Percentiles rank a stretch among this genome's conserved stretches.
Conservation (phyloP, 2,113 vertebrate genomes). For the Apaloderma vittatum region DNA sequence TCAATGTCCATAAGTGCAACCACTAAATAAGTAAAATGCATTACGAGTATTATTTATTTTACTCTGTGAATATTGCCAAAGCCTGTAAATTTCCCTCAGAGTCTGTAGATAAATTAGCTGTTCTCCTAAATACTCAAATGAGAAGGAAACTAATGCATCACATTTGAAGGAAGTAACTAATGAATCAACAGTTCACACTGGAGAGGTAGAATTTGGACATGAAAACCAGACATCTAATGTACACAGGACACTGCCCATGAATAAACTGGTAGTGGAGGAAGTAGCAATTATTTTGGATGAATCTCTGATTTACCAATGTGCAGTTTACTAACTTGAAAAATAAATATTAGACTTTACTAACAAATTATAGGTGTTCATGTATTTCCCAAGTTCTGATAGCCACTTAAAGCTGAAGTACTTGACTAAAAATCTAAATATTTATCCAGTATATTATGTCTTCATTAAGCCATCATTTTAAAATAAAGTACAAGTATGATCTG, state of each 20-base stretch:
- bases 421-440: neutral
- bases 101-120: constrained; percentile 12
- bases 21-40: constrained; percentile 26
- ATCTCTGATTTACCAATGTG: neutral
- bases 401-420: neutral
- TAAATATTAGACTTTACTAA: neutral
- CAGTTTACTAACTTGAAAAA: neutral
- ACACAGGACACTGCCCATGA: neutral
- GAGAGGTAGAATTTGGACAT: neutral
- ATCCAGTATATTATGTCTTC: neutral
- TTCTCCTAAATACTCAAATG: neutral
- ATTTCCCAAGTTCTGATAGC: neutral
- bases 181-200: neutral
- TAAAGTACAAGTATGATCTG: neutral
- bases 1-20: neutral
- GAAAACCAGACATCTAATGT: neutral
- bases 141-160: neutral
- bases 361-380: neutral
- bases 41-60: constrained; percentile 27
- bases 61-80: constrained; percentile 9
- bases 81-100: constrained; percentile 1
- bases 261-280: neutral
- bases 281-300: neutral
- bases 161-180: neutral
- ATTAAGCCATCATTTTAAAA: neutral